phyloP scores from a whole-genome alignment of 2,888 invertebrate species.

The Tineola bisselliella region DNA sequence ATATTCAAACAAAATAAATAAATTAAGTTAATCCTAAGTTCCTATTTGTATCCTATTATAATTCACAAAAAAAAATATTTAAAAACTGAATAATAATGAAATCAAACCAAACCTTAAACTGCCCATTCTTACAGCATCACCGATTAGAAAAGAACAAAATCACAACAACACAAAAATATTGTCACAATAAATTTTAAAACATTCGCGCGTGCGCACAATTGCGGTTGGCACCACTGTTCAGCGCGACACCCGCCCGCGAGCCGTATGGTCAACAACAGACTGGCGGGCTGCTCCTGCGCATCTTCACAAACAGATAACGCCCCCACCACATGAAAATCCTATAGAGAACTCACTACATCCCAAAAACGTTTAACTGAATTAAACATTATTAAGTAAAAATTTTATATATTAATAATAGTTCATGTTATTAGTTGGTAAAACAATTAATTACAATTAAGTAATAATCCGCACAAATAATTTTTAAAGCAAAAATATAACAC shows the following conservation, averaged over 20 bases:
- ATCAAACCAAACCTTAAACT: conserved; percentile 52
- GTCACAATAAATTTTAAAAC: conserved; percentile 15
- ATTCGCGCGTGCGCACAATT: conserved; percentile 35
- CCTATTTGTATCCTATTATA: no score
- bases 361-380: neutral
- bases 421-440: no score
- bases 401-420: no score
- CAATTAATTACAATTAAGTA: no score
- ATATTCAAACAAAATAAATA: no score
- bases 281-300: conserved; percentile 30
- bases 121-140: conserved; percentile 56
- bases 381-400: no score
- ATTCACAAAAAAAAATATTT: neutral
- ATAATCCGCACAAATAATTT: no score
- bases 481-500: no score
- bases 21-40: no score
- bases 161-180: conserved; percentile 17
- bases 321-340: conserved; percentile 50
- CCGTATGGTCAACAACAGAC: conserved; percentile 20
- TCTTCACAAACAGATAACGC: conserved; percentile 25
- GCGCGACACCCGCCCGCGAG: conserved; percentile 42
- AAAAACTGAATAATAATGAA: no score
- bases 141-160: conserved; percentile 27
- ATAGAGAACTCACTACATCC: no score
- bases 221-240: conserved; percentile 25